A percentile compares a stretch with the other conserved stretches of the same genome.
These are phyloP conservation scores for Schizaphis graminum DNA, from an alignment of 2,888 invertebrate genomes.

Conservation along the genomic window DNA sequence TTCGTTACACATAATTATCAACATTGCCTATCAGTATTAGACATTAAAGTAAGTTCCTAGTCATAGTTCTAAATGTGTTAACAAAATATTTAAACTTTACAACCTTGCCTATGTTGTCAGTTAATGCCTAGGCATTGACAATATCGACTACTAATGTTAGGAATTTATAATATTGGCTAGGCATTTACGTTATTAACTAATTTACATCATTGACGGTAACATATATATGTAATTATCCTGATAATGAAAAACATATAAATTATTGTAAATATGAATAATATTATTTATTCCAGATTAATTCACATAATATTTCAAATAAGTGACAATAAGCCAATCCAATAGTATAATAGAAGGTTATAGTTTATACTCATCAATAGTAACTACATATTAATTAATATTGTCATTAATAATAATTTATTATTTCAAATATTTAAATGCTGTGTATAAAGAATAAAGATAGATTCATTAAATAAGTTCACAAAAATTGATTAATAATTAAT, in stretches of 20 bases:
- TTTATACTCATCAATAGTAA: not conserved
- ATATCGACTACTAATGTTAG: no score
- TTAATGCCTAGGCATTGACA: no score
- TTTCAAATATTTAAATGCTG: not conserved
- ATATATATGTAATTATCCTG: not conserved
- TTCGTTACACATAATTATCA: no score
- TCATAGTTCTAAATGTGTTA: no score
- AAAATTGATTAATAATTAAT: not conserved
- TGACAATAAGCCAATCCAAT: not conserved
- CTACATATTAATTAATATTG: not conserved
- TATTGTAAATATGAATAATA: not conserved
- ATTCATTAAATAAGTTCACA: not conserved
- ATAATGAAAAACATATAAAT: not conserved
- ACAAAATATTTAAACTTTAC: no score
- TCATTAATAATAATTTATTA: not conserved
- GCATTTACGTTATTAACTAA: no score
- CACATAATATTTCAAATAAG: not conserved
- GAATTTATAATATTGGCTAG: no score
- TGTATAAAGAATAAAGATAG: not conserved
- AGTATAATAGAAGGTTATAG: not conserved
- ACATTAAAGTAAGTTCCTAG: no score
- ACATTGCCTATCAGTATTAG: no score
- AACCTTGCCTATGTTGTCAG: no score
- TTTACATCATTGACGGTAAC: no score
- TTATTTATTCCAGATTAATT: not conserved